phyloP scores from a whole-genome alignment of 2,113 vertebrate species.

The Elephas maximus region DNA sequence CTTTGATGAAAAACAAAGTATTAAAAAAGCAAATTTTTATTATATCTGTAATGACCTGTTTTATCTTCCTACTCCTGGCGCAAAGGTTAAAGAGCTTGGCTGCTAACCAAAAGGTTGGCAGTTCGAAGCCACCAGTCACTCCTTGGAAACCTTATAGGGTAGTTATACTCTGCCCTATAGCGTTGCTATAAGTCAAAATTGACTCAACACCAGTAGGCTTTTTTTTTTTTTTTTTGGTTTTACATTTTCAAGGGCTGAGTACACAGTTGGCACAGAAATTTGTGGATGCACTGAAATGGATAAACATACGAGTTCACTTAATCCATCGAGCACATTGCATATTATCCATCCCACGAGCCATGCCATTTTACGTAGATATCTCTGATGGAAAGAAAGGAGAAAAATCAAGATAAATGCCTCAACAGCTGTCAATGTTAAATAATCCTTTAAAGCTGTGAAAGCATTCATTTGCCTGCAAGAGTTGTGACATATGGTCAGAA shows the following conservation, averaged over 20 bases:
- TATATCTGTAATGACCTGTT: not conserved
- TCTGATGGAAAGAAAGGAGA: conserved; percentile 51
- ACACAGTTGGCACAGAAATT: not conserved
- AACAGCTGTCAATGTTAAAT: conserved; percentile 89
- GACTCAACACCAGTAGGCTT: not conserved
- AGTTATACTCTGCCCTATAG: no score
- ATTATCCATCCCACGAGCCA: conserved; percentile 46
- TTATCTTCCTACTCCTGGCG: not conserved
- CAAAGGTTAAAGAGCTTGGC: no score
- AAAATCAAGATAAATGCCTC: conserved; percentile 85
- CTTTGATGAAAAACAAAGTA: not conserved
- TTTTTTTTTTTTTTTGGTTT: not conserved
- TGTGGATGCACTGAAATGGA: not conserved
- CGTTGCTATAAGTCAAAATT: no score
- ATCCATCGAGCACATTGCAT: not conserved
- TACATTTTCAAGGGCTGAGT: not conserved
- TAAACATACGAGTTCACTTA: not conserved
- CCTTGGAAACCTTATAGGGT: no score
- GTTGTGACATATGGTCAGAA: conserved; percentile 93
- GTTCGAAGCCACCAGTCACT: no score
- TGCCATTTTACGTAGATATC: conserved; percentile 9
- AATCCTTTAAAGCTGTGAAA: conserved; percentile 91
- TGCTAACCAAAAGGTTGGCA: no score
- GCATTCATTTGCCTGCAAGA: conserved; percentile 91
- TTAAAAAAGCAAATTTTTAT: not conserved